phyloP scores from a whole-genome alignment of 2,888 invertebrate genomes.

The Metacarcinus magister region DNA sequence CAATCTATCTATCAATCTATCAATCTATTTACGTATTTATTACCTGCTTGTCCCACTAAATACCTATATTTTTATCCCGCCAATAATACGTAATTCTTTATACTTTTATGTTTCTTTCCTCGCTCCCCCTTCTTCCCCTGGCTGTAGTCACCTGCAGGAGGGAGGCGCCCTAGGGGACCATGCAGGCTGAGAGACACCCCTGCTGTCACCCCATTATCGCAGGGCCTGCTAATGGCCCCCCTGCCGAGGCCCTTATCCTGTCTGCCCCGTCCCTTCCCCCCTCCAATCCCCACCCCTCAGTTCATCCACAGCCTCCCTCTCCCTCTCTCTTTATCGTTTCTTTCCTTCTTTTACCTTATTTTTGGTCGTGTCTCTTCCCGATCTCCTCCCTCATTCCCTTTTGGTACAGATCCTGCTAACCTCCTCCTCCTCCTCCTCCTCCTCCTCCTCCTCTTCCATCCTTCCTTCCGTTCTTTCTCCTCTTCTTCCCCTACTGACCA shows the following conservation, averaged over 20 bases:
- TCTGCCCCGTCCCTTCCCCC: background rate
- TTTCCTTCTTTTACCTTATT: background rate
- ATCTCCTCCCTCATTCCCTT: background rate
- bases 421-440: background rate
- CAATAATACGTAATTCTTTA: no score
- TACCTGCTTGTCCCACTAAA: no score
- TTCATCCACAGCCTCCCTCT: background rate
- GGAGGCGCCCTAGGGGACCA: background rate
- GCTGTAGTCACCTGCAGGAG: conserved; percentile 4
- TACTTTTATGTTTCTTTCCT: background rate
- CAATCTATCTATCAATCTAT: no score
- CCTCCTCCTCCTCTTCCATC: no score
- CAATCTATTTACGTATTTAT: no score
- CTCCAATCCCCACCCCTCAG: background rate
- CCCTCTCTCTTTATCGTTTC: background rate
- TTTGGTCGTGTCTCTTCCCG: background rate
- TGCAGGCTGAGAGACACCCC: conserved; percentile 4
- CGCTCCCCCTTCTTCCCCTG: background rate
- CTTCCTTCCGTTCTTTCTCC: no score
- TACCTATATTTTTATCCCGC: no score
- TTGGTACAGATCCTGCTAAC: background rate
- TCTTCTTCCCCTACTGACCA: no score
- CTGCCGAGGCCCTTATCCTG: background rate
- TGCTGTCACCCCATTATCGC: background rate
- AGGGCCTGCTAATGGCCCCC: conserved; percentile 1